phyloP scores from a whole-genome alignment of 2,888 invertebrate species.

The Ptilodon capucinus region DNA sequence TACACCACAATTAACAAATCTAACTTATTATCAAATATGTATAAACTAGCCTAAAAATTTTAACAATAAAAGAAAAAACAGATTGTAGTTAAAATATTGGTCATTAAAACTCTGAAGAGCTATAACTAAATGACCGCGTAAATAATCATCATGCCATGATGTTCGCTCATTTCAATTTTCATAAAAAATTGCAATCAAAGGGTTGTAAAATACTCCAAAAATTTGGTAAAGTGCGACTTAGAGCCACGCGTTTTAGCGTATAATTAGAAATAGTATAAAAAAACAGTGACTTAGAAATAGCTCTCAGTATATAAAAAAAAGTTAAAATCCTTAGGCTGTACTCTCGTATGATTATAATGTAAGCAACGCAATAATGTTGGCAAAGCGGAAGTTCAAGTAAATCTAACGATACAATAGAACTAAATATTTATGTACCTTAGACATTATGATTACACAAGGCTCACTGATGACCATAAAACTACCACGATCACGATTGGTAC shows the following conservation, averaged over 20 bases:
- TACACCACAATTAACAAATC: constrained; percentile 82
- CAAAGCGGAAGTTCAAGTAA: constrained; percentile 81
- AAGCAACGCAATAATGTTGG: constrained; percentile 81
- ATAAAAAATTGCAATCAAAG: constrained; percentile 70
- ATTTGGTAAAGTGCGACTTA: constrained; percentile 69
- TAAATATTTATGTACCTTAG: constrained; percentile 81
- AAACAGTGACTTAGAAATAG: constrained; percentile 81
- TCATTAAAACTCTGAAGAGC: constrained; percentile 80
- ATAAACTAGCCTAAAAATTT: constrained; percentile 82
- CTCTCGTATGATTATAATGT: constrained; percentile 80
- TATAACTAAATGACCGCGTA: constrained; percentile 78
- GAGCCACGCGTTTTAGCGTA: constrained; percentile 65
- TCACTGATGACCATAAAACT: constrained; percentile 66
- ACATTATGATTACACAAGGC: constrained; percentile 79
- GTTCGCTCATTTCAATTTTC: constrained; percentile 67
- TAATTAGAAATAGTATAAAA: constrained; percentile 74
- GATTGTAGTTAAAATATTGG: constrained; percentile 75
- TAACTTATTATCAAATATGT: constrained; percentile 80
- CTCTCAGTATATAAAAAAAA: constrained; percentile 80
- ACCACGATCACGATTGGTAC: constrained; percentile 52
- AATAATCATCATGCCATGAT: constrained; percentile 77
- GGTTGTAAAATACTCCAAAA: constrained; percentile 81
- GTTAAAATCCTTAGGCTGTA: constrained; percentile 83
- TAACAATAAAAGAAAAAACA: constrained; percentile 77
- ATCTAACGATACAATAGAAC: constrained; percentile 81